These are phyloP conservation scores for Anoncus sp. DNA, from an alignment of 2,888 invertebrate species.

Conservation along the genomic window DNA sequence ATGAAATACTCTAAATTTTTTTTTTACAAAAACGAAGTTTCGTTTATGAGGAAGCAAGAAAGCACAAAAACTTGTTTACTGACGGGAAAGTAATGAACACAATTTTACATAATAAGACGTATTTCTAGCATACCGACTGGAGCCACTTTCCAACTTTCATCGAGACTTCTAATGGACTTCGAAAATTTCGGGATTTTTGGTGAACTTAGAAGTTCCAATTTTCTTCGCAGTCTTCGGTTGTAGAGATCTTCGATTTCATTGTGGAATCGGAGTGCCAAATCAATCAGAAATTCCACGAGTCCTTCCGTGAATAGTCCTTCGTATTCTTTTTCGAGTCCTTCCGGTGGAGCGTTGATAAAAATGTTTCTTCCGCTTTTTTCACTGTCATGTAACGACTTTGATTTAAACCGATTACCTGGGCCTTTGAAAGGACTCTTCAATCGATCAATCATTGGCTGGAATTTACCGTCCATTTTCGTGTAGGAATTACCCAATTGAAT, in stretches of 20 bases:
- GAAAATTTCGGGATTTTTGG: constrained; percentile 82
- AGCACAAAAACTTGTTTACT: background rate
- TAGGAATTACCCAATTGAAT: background rate
- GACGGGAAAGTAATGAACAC: constrained; percentile 6
- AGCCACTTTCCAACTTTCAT: constrained; percentile 86
- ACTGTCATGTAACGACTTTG: background rate
- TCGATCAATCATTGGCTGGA: constrained; percentile 14
- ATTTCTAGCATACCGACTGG: constrained; percentile 84
- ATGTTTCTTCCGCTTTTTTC: constrained; percentile 68
- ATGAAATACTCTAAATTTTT: no score
- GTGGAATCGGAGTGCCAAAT: constrained; percentile 85
- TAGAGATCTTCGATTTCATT: constrained; percentile 84
- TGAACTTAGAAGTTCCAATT: constrained; percentile 78
- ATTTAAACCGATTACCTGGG: background rate
- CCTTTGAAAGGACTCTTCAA: background rate
- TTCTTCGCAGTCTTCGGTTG: constrained; percentile 82
- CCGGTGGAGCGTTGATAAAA: constrained; percentile 84
- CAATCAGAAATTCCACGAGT: constrained; percentile 85
- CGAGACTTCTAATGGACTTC: constrained; percentile 81
- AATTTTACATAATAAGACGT: background rate
- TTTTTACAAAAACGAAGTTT: no score
- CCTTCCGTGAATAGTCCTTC: constrained; percentile 85
- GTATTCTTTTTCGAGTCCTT: constrained; percentile 85
- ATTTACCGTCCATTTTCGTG: constrained; percentile 38
- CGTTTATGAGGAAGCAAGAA: no score